Conservation (phyloP, 2,113 vertebrate genomes). For the Istiophorus platypterus region DNA sequence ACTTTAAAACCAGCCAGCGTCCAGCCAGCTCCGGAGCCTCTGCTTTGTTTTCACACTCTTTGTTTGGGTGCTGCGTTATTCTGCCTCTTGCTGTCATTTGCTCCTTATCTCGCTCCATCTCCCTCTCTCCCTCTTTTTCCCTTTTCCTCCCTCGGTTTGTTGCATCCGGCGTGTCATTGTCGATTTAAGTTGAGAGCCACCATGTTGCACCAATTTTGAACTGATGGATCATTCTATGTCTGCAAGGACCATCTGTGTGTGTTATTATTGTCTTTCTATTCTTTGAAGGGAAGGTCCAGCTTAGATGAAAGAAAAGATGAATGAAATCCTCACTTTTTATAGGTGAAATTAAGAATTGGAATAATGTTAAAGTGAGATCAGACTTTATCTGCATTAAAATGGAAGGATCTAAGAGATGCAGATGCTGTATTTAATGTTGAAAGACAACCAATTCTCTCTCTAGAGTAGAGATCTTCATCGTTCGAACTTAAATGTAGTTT, state of each 20-base stretch:
- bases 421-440: no score
- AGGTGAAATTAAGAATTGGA: neutral
- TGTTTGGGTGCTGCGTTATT: slow-evolving; percentile 18
- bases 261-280: neutral
- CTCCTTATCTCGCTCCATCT: neutral
- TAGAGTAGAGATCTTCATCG: no score
- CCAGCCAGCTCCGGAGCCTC: slow-evolving; percentile 44
- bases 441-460: no score
- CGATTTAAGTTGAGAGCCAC: slow-evolving; percentile 62
- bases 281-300: neutral
- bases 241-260: slow-evolving; percentile 29
- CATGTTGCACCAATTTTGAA: slow-evolving; percentile 60
- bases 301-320: neutral
- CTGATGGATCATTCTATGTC: slow-evolving; percentile 44
- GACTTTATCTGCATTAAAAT: neutral
- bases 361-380: neutral
- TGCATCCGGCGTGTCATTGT: slow-evolving; percentile 26
- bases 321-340: neutral
- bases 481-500: no score
- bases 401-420: no score
- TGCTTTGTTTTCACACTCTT: slow-evolving; percentile 23
- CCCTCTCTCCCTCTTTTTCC: neutral
- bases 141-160: neutral
- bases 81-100: slow-evolving; percentile 1
- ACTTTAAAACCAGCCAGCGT: slow-evolving; percentile 29